Evolutionary conservation across 2,113 vertebrate genomes (phyloP).

Genomic region (Cyphomyrus plagiostoma): DNA sequence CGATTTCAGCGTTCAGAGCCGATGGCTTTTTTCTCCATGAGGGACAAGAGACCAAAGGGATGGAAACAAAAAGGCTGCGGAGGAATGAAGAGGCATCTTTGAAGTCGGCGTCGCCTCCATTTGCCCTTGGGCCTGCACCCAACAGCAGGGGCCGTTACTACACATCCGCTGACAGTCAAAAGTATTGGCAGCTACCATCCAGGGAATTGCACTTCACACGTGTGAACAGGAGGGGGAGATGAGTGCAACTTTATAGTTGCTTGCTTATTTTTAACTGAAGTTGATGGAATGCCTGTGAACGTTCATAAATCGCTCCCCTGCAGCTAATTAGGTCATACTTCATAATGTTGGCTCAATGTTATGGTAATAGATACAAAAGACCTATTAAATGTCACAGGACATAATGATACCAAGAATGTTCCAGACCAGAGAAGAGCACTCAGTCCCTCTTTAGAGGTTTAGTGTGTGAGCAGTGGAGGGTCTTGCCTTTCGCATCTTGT

Average conservation of each 20-base stretch:
- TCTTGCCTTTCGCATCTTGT: background rate
- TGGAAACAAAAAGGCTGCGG: background rate
- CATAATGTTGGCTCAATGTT: background rate
- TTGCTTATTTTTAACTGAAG: background rate
- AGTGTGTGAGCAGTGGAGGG: background rate
- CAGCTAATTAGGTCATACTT: no score
- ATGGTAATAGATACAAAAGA: background rate
- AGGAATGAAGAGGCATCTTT: background rate
- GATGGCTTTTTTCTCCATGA: background rate
- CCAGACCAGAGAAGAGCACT: background rate
- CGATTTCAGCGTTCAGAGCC: background rate
- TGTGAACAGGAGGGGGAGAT: background rate
- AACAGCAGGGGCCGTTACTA: background rate
- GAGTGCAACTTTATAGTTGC: background rate
- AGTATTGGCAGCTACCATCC: background rate
- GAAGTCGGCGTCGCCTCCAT: background rate
- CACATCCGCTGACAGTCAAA: background rate
- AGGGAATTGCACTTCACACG: background rate
- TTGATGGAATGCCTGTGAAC: background rate
- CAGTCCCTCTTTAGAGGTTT: background rate
- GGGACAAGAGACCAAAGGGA: background rate
- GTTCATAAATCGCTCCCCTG: background rate
- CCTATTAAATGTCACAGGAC: background rate
- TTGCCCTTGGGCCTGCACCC: background rate
- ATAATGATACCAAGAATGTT: background rate